Conservation (phyloP, 2,113 vertebrate species). For the Parotia lawesii region DNA sequence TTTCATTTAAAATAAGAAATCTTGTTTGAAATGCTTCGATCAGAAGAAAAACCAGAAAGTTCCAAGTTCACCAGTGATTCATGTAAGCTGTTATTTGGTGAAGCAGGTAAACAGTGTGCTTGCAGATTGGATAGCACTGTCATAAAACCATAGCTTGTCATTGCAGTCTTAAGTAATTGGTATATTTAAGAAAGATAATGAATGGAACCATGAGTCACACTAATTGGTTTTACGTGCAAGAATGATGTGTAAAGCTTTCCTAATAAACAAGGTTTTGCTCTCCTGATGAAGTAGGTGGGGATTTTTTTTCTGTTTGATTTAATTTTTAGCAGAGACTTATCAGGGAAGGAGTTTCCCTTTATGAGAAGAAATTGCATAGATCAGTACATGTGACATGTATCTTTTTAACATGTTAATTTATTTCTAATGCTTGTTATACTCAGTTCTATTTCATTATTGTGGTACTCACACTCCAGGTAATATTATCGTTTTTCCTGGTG, state of each 20-base stretch:
- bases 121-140: not conserved
- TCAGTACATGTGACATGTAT: not conserved
- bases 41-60: not conserved
- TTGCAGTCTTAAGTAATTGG: not conserved
- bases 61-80: not conserved
- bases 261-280: not conserved
- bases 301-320: not conserved
- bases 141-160: not conserved
- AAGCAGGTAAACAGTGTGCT: not conserved
- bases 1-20: not conserved
- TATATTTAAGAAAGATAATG: conserved; percentile 5
- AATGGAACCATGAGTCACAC: not conserved
- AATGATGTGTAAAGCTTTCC: not conserved
- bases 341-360: not conserved
- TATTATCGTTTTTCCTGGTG: conserved; percentile 32
- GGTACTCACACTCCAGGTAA: conserved; percentile 4
- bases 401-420: conserved; percentile 22
- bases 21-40: not conserved
- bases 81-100: not conserved
- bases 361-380: not conserved
- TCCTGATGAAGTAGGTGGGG: not conserved
- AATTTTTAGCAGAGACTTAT: not conserved
- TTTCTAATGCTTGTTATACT: conserved; percentile 31
- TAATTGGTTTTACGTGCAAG: not conserved
- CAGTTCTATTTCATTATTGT: conserved; percentile 52